Evolutionary conservation across 2,113 vertebrate genomes (phyloP), one percentile per base, ranked within the genome.

Genomic region (Rhinogobius similis): DNA sequence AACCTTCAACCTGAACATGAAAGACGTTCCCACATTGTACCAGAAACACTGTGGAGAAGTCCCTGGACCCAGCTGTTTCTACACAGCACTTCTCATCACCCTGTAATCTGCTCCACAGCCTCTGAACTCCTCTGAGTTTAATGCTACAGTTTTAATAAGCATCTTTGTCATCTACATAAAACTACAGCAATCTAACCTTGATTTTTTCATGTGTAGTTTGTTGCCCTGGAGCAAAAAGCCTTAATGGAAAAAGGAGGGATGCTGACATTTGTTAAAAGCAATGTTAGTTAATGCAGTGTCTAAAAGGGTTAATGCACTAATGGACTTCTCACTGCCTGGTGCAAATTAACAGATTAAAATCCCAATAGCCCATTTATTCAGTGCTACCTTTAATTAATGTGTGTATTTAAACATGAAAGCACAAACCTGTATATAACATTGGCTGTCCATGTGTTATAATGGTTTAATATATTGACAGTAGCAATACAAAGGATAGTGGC

Each of bases 1-100:
- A 89, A 81, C 80, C 82, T 79, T 87, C 82, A 88, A 83, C 81
- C 80, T 85, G 79, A 90, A 89, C 89, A 92, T 92, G 82, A 92
- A 91, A 91, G 87, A 90, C 86, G 73, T 86, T 82, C 86, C 70
- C 79, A 84, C 89, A 87, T 86, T 85, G 82, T 87, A 27, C 24
- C 23, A 56, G 58, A 36, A 61, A 38, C 27, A 38, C 80, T 79
- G 52, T 29, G 66, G 82, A 67, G 74, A 55, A 55, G 69, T 76
- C 23, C 8, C 46, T 9, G 43, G 78, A 78, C 78, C 84, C 92
- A 93, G 90, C 91, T 92, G 92, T 92, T 92, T 87, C 82, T 75
- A 74, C 82, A 62, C 75, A 70, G 81, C 85, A 69, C 81, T 83
- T 80, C 62, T 43, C 81, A 79, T 86, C 70, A 70, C 87, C 88